A percentile compares a stretch with the other conserved stretches of the same genome.
phyloP scores from a whole-genome alignment of 2,797 vertebrate genomes.

The Potorous gilbertii region DNA sequence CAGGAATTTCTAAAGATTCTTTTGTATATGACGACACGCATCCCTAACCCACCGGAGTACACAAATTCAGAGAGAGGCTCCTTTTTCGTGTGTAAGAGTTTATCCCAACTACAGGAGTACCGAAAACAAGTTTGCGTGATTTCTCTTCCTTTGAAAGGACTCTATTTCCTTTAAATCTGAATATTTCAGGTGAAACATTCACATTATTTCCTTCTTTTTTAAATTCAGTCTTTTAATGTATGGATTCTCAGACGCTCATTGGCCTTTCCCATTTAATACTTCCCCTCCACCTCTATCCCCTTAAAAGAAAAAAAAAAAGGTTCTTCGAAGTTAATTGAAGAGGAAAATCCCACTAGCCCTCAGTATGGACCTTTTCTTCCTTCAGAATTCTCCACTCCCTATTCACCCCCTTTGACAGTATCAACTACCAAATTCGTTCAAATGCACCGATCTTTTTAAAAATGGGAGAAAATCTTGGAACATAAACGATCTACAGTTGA shows the following conservation, averaged over 20 bases:
- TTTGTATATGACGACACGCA: background rate
- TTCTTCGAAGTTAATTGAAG: background rate
- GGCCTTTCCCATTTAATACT: background rate
- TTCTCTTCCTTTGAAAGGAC: background rate
- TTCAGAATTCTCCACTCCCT: background rate
- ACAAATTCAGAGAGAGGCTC: background rate
- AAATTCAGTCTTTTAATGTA: background rate
- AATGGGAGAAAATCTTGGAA: background rate
- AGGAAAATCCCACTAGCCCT: background rate
- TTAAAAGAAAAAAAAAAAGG: background rate
- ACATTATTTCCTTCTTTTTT: background rate
- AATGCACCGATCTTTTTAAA: background rate
- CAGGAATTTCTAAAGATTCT: background rate
- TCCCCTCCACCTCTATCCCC: background rate
- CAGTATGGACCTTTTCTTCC: background rate
- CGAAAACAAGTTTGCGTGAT: background rate
- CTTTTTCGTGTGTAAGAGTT: background rate
- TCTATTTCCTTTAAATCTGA: background rate
- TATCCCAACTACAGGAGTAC: background rate
- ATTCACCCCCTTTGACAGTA: background rate
- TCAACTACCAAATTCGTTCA: background rate
- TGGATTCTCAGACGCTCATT: background rate
- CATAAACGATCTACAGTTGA: background rate
- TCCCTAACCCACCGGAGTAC: background rate
- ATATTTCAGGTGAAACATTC: background rate